Evolutionary conservation across 2,113 vertebrate genomes (phyloP), one percentile per base, ranked within the genome.

Genomic region (Gallinago jamesoni): DNA sequence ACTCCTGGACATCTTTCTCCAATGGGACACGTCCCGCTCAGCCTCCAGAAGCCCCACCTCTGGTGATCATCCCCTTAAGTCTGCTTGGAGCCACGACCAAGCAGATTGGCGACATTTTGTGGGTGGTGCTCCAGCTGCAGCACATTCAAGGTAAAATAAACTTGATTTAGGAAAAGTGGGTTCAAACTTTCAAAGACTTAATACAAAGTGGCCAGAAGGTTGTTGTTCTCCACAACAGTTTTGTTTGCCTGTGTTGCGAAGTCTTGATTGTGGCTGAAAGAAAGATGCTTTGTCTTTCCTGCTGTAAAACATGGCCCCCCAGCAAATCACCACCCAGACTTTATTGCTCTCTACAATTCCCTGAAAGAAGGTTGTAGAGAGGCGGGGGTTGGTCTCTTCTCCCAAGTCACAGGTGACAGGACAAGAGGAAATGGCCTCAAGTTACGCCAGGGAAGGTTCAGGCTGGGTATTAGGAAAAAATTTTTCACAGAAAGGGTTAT

Each of bases 21-120:
- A 59, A 33, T 0, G 3, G 6, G 17, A 33, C 9, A 16, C 25
- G 31, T 53, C 25, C 10, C 28, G 27, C 0, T 8, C 41, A 47
- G 12, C 30, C 10, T 43, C n/a, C 64, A 87, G 45, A 78, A 78
- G 21, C 31, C 13, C 24, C 6, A 3, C 22, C 66, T 62, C 13
- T 48, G 25, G 6, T 12, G 13, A 31, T 60, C 7, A 33, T 48
- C 35, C 27, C 13, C 18, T 68, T 41, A 30, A 69, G 18, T 47
- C 50, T 62, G 17, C 15, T 23, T 56, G 50, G 23, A 84, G 14
- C 50, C 21, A 5, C 27, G 35, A 48, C 21, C 14, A 53, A 70
- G 9, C 21, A 5, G 12, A 21, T 13, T 41, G 14, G 14, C 3
- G 57, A 47, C 1, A 0, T 59, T 53, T 78, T 84, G 22, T 1